Evolutionary conservation across 2,797 vertebrate genomes (phyloP), one percentile per base, ranked within the genome.

Genomic region (Dryobates pubescens): DNA sequence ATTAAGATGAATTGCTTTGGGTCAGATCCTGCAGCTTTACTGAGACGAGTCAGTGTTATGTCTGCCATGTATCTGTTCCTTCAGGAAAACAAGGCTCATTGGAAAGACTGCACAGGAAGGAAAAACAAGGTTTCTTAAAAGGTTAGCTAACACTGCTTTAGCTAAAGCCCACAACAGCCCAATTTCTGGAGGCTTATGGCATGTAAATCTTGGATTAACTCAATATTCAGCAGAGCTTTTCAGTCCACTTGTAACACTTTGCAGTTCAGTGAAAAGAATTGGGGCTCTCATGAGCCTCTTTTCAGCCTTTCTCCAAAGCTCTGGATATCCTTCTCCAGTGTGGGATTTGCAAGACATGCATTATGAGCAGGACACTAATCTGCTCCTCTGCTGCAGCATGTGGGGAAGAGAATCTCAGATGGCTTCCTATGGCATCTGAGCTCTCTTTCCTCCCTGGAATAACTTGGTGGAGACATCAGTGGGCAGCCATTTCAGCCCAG

Each of bases 171-270:
- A 84, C 80, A 70, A 77, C 76, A 71, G 88, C 88, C 94, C 90
- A 79, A 6, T 93, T 96, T 86, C 92, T 89, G 80, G 49, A 81
- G 74, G 92, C 93, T 93, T 92, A 93, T 61, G 87, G 54, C 94
- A 96, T 4, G 16, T 96, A 97, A 98, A 97, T 95, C 94, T 90
- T 90, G 96, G 96, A 97, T 97, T 97, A 97, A 93, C 96, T 94
- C 49, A 1, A 92, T 97, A 96, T 95, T 97, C 95, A 96, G 90
- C 76, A 92, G 89, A 93, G 95, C 70, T 96, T 97, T 96, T 91
- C 94, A 94, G 88, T 94, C 95, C 86, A 96, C 95, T 96, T 76
- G 3, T 96, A 97, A 97, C 87, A 88, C 88, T 89, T 95, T 49
- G 63, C 90, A 94, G 67, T 71, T 92, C 67, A 81, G 54, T 32